Percentiles rank a stretch among this genome's conserved stretches.
Evolutionary conservation across 2,888 invertebrate genomes (phyloP).

Genomic region (Xanthia icteritia): DNA sequence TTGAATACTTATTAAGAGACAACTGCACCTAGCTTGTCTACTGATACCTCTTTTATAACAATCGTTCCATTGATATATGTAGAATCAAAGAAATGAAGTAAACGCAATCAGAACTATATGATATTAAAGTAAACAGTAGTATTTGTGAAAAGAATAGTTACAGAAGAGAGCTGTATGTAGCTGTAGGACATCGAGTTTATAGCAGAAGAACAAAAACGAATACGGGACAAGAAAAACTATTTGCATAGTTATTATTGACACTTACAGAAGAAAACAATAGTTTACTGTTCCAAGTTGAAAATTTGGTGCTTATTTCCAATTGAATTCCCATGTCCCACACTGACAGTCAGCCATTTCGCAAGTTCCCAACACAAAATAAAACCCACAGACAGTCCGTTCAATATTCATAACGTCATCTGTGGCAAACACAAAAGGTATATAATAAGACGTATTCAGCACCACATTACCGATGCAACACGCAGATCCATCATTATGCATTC

Average conservation of each 20-base stretch:
- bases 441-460: conserved; percentile 70
- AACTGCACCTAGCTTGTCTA: conserved; percentile 8
- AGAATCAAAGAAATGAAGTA: not conserved
- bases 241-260: conserved; percentile 6
- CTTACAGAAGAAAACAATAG: conserved; percentile 12
- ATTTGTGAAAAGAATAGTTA: not conserved
- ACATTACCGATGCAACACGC: conserved; percentile 80
- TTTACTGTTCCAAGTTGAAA: conserved; percentile 18
- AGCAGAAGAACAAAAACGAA: not conserved
- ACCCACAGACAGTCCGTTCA: conserved; percentile 64
- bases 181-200: not conserved
- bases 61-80: not conserved
- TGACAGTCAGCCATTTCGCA: conserved; percentile 49
- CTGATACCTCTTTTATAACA: not conserved
- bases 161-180: not conserved
- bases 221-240: not conserved
- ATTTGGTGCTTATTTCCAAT: conserved; percentile 24
- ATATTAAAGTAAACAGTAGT: too few species aligned
- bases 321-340: conserved; percentile 31
- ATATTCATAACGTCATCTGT: conserved; percentile 75
- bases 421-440: conserved; percentile 73
- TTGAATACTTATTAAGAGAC: conserved; percentile 8
- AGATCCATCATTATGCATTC: conserved; percentile 81
- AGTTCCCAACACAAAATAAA: conserved; percentile 64
- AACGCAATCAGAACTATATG: not conserved